phyloP scores from a whole-genome alignment of 2,888 invertebrate genomes.

The Carabus problematicus region DNA sequence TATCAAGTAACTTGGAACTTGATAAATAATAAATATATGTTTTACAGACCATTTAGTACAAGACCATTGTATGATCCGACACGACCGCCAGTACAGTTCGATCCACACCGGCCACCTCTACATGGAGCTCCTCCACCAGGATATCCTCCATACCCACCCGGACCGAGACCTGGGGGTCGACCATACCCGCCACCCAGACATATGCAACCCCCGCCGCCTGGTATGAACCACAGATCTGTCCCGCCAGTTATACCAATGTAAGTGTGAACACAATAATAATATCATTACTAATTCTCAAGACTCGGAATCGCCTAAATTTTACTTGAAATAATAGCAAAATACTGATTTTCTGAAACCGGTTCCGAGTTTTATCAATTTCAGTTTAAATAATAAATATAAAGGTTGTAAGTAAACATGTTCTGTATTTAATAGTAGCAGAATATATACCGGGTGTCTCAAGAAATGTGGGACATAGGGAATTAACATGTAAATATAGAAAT shows the following conservation, averaged over 20 bases:
- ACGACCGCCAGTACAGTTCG: constrained; percentile 53
- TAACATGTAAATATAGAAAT: too few species aligned
- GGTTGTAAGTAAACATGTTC: too few species aligned
- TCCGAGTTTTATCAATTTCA: constrained; percentile 12
- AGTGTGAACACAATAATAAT: constrained; percentile 3
- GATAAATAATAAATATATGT: constrained; percentile 4
- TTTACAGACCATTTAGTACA: constrained; percentile 47
- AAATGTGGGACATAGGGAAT: too few species aligned
- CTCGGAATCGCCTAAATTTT: too few species aligned
- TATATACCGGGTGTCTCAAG: too few species aligned
- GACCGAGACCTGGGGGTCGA: constrained; percentile 47
- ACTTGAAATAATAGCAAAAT: too few species aligned
- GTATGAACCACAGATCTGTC: constrained; percentile 60
- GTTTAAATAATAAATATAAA: constrained; percentile 5
- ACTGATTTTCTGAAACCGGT: constrained; percentile 1
- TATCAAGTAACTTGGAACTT: constrained; percentile 9
- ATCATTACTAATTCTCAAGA: too few species aligned
- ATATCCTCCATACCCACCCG: constrained; percentile 51
- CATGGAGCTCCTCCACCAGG: constrained; percentile 56
- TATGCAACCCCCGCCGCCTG: constrained; percentile 47
- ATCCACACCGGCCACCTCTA: constrained; percentile 51
- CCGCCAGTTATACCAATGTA: constrained; percentile 47
- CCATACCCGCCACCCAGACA: constrained; percentile 49
- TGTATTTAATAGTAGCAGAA: too few species aligned
- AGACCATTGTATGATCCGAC: constrained; percentile 55